Evolutionary conservation across 2,113 vertebrate species (phyloP).

Genomic region (Phalacrocorax brasilianus): DNA sequence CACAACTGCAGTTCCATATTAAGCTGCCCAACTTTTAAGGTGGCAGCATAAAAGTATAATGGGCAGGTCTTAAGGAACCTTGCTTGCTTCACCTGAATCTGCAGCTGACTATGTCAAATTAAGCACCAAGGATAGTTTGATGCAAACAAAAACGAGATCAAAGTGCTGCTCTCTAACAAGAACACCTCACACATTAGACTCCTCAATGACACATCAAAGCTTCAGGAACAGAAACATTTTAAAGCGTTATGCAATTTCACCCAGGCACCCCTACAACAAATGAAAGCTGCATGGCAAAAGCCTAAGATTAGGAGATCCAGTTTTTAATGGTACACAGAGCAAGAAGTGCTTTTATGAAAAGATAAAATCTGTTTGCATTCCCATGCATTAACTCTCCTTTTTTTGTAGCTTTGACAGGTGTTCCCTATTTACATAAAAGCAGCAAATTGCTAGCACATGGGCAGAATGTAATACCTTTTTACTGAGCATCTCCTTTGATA

Average conservation of each 20-base stretch:
- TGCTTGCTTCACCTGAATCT: background rate
- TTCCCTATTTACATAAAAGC: background rate
- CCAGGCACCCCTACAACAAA: background rate
- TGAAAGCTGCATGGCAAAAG: background rate
- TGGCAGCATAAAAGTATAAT: background rate
- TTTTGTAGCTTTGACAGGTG: background rate
- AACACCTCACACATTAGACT: background rate
- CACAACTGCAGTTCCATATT: background rate
- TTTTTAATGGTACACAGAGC: background rate
- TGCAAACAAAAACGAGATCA: background rate
- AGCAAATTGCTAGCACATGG: background rate
- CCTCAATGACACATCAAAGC: conserved; percentile 28
- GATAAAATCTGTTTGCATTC: background rate
- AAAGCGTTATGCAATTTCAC: background rate
- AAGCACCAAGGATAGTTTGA: background rate
- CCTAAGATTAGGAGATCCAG: background rate
- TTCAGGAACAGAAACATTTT: background rate
- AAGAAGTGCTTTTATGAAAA: background rate
- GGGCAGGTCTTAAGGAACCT: background rate
- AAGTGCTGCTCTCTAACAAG: background rate
- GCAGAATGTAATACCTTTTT: background rate
- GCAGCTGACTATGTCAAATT: background rate
- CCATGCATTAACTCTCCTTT: background rate
- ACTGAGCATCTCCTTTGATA: background rate
- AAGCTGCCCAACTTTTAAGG: background rate